phyloP scores from a whole-genome alignment of 1,140 invertebrate species.

The Steinernema khuongi region DNA sequence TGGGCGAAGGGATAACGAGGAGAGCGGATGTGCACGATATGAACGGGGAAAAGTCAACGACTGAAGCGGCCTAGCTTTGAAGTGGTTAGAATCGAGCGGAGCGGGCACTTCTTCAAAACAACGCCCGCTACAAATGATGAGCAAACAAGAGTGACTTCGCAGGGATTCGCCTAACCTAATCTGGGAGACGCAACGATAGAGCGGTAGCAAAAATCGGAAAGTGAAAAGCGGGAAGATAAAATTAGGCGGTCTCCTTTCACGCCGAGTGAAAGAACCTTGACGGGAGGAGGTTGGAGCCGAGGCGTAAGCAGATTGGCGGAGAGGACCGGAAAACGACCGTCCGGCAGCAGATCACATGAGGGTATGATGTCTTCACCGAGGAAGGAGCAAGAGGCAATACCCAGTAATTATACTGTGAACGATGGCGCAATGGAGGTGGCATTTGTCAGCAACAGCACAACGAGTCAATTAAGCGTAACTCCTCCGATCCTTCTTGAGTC shows the following conservation, averaged over 20 bases:
- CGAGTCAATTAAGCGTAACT: conserved; percentile 1
- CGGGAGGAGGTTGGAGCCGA: background rate
- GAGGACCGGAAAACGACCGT: background rate
- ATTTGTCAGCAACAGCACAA: background rate
- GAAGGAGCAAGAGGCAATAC: conserved; percentile 1
- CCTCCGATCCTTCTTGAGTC: background rate
- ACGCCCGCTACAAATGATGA: conserved; percentile 7
- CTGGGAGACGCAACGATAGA: background rate
- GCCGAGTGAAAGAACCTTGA: background rate
- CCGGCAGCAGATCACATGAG: background rate
- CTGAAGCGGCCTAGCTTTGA: conserved; percentile 35
- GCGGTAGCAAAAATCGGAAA: background rate
- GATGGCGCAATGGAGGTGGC: conserved; percentile 9
- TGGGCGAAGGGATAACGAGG: background rate
- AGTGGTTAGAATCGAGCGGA: conserved; percentile 1
- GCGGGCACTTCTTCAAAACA: conserved; percentile 12
- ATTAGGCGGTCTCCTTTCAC: background rate
- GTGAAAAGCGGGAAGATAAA: background rate
- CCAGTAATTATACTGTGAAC: background rate
- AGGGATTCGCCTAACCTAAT: background rate
- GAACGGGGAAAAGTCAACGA: conserved; percentile 17
- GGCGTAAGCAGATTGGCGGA: background rate
- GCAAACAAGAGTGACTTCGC: background rate
- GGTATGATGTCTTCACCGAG: background rate
- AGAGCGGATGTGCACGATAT: background rate